phyloP scores from a whole-genome alignment of 2,888 invertebrate species.

The Drosophila monieri region DNA sequence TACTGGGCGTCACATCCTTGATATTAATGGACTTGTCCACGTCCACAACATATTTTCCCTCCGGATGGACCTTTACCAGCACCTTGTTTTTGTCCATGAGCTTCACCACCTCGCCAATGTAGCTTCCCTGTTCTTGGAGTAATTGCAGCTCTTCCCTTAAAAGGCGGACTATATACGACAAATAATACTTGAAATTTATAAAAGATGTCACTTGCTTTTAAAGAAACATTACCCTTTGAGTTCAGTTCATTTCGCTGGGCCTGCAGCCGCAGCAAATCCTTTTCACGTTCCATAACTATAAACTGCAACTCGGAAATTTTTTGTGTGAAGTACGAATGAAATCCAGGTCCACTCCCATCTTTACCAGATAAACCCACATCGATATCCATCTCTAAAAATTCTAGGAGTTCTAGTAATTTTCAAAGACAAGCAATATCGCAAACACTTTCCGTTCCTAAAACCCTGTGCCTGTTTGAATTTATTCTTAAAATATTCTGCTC shows the following conservation, averaged over 20 bases:
- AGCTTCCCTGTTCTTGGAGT: slow-evolving; percentile 98
- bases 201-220: not conserved
- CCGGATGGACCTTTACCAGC: slow-evolving; percentile 99
- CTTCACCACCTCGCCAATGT: slow-evolving; percentile 99
- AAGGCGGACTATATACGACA: slow-evolving; percentile 92
- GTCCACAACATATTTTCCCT: slow-evolving; percentile 99
- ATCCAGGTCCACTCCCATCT: slow-evolving; percentile 85
- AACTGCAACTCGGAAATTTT: slow-evolving; percentile 99
- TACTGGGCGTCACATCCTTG: slow-evolving; percentile 98
- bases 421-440: not conserved
- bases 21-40: slow-evolving; percentile 99
- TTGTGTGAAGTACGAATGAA: slow-evolving; percentile 97
- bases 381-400: slow-evolving; percentile 15
- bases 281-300: slow-evolving; percentile 97
- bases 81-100: slow-evolving; percentile 99
- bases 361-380: slow-evolving; percentile 3
- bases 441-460: not conserved
- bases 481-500: not conserved
- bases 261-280: slow-evolving; percentile 97
- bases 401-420: not conserved
- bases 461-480: not conserved
- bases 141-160: slow-evolving; percentile 98
- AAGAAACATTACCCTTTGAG: slow-evolving; percentile 91
- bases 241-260: slow-evolving; percentile 99
- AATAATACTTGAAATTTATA: not conserved